Percentiles rank a stretch among this genome's conserved stretches.
Evolutionary conservation across 2,113 vertebrate genomes (phyloP).

Genomic region (Protobothrops mucrosquamatus): DNA sequence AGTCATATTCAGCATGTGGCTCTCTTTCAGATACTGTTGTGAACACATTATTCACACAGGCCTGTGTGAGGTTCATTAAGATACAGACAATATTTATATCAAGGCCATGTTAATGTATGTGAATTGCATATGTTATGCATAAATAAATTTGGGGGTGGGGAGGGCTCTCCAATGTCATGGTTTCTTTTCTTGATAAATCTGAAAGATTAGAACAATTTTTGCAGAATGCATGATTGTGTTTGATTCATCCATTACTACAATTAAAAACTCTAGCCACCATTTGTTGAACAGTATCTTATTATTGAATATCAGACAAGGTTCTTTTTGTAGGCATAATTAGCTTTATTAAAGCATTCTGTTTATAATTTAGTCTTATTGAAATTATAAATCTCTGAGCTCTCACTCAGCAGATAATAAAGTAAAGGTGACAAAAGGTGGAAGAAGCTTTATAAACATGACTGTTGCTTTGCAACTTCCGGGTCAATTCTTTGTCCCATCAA

Average conservation of each 20-base stretch:
- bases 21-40: background rate
- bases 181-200: constrained; percentile 33
- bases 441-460: constrained; percentile 16
- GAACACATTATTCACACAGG: background rate
- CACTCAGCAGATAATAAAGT: background rate
- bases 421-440: constrained; percentile 22
- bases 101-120: background rate
- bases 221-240: constrained; percentile 26
- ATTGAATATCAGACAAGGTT: constrained; percentile 24
- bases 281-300: constrained; percentile 28
- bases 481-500: constrained; percentile 10
- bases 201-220: constrained; percentile 21
- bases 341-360: constrained; percentile 41
- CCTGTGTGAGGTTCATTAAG: background rate
- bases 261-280: constrained; percentile 32
- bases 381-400: constrained; percentile 28
- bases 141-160: background rate
- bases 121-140: background rate
- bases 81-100: background rate
- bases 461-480: constrained; percentile 7
- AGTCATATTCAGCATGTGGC: background rate
- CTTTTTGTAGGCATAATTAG: constrained; percentile 34
- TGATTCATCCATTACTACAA: constrained; percentile 20
- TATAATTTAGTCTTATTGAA: constrained; percentile 34
- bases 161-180: background rate